phyloP scores from a whole-genome alignment of 2,113 vertebrate genomes.

The Rhinoptilus africanus region DNA sequence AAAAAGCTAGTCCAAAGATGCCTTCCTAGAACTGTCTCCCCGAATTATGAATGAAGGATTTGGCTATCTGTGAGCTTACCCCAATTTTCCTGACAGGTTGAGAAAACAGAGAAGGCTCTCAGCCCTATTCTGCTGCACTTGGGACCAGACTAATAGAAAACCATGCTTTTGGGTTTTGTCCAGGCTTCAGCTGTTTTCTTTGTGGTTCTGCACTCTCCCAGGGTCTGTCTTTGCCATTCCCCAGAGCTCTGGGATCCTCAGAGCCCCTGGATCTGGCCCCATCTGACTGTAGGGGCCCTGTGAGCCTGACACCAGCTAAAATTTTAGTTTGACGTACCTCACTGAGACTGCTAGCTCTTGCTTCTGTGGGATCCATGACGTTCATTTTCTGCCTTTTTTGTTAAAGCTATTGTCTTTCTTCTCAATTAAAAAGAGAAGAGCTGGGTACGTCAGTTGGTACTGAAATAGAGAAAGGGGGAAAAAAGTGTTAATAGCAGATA shows the following conservation, averaged over 20 bases:
- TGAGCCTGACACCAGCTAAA: neutral
- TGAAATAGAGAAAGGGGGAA: neutral
- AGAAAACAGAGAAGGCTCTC: neutral
- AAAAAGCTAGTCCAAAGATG: neutral
- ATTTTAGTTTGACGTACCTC: neutral
- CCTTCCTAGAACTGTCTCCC: neutral
- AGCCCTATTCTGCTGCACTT: neutral
- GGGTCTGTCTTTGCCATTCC: neutral
- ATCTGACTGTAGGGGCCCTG: neutral
- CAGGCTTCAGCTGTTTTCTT: neutral
- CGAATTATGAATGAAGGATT: neutral
- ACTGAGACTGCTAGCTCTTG: neutral
- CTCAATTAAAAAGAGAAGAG: neutral
- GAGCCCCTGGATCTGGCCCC: neutral
- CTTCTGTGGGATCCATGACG: neutral
- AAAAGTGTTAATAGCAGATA: neutral
- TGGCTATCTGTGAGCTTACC: neutral
- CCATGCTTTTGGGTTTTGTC: neutral
- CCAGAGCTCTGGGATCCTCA: neutral
- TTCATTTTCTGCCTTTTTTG: neutral
- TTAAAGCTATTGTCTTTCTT: neutral
- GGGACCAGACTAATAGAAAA: neutral
- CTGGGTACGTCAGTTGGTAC: neutral
- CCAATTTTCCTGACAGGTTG: neutral
- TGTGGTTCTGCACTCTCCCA: neutral